Percentiles rank a stretch among this genome's conserved stretches.
Conservation (phyloP, 2,797 vertebrate genomes). For the Acrossocheilus fasciatus region DNA sequence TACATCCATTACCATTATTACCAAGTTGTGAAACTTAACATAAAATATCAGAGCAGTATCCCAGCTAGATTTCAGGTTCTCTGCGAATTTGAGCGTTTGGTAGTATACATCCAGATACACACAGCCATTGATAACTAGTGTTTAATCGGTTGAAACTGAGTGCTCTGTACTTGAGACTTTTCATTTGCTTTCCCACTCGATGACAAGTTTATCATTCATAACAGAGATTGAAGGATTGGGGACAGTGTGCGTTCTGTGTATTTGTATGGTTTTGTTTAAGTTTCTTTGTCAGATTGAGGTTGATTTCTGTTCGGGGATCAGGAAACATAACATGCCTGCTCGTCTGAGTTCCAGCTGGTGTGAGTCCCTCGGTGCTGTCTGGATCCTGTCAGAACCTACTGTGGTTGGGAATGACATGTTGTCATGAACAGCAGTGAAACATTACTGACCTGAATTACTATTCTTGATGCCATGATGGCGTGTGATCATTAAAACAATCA, state of each 20-base stretch:
- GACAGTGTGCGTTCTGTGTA: conserved; percentile 13
- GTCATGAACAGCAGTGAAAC: conserved; percentile 15
- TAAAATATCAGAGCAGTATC: not conserved
- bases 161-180: not conserved
- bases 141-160: not conserved
- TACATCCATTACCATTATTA: conserved; percentile 28
- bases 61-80: not conserved
- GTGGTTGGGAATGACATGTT: not conserved
- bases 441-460: not conserved
- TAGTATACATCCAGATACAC: not conserved
- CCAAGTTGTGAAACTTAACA: conserved; percentile 8
- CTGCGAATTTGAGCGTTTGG: not conserved
- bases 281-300: conserved; percentile 20
- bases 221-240: conserved; percentile 10
- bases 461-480: not conserved
- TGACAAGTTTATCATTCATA: conserved; percentile 25
- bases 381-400: conserved; percentile 28
- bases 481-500: not conserved
- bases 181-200: conserved; percentile 9
- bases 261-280: conserved; percentile 11
- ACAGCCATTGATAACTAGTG: not conserved
- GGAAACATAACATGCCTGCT: not conserved
- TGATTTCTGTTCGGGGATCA: conserved; percentile 28
- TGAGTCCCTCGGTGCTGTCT: conserved; percentile 8
- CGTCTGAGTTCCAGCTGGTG: conserved; percentile 18